These are phyloP conservation scores for Eueremaeus valkanovi DNA, from an alignment of 2,888 invertebrate genomes.

Conservation along the genomic window DNA sequence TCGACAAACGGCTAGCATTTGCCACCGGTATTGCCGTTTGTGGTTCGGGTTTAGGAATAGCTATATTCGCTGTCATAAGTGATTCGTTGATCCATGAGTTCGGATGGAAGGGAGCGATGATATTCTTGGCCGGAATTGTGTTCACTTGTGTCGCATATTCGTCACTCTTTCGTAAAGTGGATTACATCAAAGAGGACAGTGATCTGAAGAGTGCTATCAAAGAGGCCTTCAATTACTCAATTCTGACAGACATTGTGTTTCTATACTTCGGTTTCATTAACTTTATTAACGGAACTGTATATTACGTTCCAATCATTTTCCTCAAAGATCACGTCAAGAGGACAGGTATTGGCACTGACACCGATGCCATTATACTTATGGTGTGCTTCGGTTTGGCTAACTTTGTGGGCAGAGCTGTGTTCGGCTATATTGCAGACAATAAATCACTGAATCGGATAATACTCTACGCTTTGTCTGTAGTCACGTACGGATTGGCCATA, in stretches of 20 bases:
- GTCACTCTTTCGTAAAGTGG: constrained; percentile 63
- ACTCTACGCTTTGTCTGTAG: not conserved
- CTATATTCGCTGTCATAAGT: constrained; percentile 49
- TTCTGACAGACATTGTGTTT: not conserved
- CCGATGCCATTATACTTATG: constrained; percentile 22
- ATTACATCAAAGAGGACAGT: constrained; percentile 42
- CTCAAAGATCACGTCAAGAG: constrained; percentile 14
- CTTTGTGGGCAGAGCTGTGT: not conserved
- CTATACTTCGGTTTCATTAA: constrained; percentile 31
- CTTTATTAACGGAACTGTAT: constrained; percentile 25
- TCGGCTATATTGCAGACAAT: constrained; percentile 30
- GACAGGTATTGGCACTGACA: not conserved
- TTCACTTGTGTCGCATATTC: constrained; percentile 80
- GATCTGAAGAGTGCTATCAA: constrained; percentile 8
- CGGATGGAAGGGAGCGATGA: constrained; percentile 70
- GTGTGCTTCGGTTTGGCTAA: constrained; percentile 32
- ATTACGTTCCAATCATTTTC: constrained; percentile 38
- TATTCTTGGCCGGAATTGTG: constrained; percentile 59
- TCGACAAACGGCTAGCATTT: constrained; percentile 88
- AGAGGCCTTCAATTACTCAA: constrained; percentile 23
- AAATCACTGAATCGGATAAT: constrained; percentile 7
- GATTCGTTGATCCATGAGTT: constrained; percentile 59
- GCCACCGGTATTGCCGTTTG: constrained; percentile 94
- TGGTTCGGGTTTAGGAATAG: constrained; percentile 68
- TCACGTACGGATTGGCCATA: constrained; percentile 18